Evolutionary conservation across 64 coral and sea anemone species (phyloP), one percentile per base, ranked within the genome.

Genomic region (Porites lutea): DNA sequence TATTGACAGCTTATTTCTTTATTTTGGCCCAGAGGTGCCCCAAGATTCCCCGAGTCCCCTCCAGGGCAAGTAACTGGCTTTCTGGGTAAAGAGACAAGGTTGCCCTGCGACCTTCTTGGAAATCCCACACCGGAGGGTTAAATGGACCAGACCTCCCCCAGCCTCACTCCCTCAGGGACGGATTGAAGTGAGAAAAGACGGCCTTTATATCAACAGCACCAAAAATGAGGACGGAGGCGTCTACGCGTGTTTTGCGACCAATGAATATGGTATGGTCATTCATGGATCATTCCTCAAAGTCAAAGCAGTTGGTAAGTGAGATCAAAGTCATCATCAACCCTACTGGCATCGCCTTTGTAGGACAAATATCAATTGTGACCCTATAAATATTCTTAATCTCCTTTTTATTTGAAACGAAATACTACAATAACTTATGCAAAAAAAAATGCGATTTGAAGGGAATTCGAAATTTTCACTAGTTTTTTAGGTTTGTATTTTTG

Each of bases 181-280:
- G 13, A 79, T 37, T 82, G 68, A 49, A 59, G 15, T 73, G 13
- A 64, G 16, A 49, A 53, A 76, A 49, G 46, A 85, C 11, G 45
- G 90, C 18, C 13, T 92, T 65, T 85, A 20, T 27, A 76, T 92
- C 19, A 85, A 16, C 21, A 77, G 43, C 13, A 43, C 75, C 10
- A 58, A 59, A 14, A 6, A 4, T 19, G 58, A 19, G 8, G 90
- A 92, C 46, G 53, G 70, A 1, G 90, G 90, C 1, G 14, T 92
- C 8, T 92, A 92, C 58, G 12, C 86, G 0, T 92, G 90, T 49
- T 86, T 73, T 65, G 90, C 80, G 20, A 55, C 71, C 13, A 92
- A 92, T 50, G 83, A 21, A 52, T 84, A 51, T 48, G 90, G 90
- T 65, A 82, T 77, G 78, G 64, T 85, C n/a, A 58, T 92, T 27